Base-by-base conservation (phyloP, 2,797 vertebrate genomes). In the Acomys russatus region DNA sequence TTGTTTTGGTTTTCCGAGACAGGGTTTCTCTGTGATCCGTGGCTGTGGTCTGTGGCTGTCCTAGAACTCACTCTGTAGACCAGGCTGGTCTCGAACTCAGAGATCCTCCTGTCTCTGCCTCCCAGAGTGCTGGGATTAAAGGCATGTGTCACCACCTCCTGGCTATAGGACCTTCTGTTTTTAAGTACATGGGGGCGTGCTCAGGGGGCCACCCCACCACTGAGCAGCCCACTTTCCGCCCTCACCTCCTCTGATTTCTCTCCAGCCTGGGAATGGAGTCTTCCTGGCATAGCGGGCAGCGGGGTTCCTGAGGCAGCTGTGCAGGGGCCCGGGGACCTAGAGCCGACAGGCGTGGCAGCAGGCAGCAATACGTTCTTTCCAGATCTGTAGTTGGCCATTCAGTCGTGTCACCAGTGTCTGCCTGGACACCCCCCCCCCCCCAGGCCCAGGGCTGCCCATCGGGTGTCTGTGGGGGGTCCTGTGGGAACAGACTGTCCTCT, bases 121-220 rank as follows among this genome's bases (percentile, higher is more conserved):
- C 68, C 68, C 30, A 6, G 4, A 15, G 44, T 70, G 61, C 61
- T 63, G 61, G 61, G 20, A 33, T 71, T 35, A 71, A 71, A 71
- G n/a, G 17, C 8, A 1, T 71, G n/a, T 5, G 33, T 18, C 70
- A 71, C n/a, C 7, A 71, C 35, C 70, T 71, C 70, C n/a, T 71
- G 66, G 66, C 66, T 71, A 35, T 35, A 1, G 1, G 3, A 5
- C 33, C 6, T 9, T 38, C 54, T 64, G 20, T 74, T 80, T 88
- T 56, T 59, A 17, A 68, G 68, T 70, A 0, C 23, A 15, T 78
- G 51, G 8, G 9, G 3, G 6, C 56, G 59, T 28, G 12, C 14
- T 0, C 30, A 28, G 8, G 54, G n/a, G 0, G 66, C 54, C 1
- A 0, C 56, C 18, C 33, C 28, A 0, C 66, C 0, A 1, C 25